Base-by-base conservation (phyloP, 2,113 vertebrate genomes). In the Kryptolebias marmoratus region DNA sequence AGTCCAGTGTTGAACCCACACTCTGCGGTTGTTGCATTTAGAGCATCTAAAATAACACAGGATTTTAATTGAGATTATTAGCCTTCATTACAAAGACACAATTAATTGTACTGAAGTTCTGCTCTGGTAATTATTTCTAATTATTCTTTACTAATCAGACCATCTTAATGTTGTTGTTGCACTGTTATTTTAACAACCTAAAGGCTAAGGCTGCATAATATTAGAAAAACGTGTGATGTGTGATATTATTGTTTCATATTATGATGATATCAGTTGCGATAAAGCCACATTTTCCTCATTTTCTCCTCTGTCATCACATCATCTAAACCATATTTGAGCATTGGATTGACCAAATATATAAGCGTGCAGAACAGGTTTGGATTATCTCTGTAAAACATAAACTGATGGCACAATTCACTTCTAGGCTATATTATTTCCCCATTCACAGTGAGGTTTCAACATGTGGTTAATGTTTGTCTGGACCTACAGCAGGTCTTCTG, bases 1-100 rank as follows among this genome's bases (percentile, higher is more conserved):
- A 74, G 79, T 74, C 64, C 79, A 60, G 55, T 30, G 32, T 39
- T 80, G 44, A 82, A 74, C 72, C 61, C 55, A 67, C 78, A 62
- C 28, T 71, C 12, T 79, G 64, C 16, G 7, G 11, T 59, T 82
- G 74, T 75, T 71, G 71, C 61, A 54, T 42, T 82, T 55, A 48
- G 60, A 30, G 47, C 45, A 18, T 27, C 11, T 68, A 30, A 60
- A 65, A 61, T 52, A 64, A 71, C 49, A 55, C 27, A 18, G 4
- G 1, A 5, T 48, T 55, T 59, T 64, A 56, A 22, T 66, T 30
- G 64, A 48, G 12, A 66, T 60, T 16, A 56, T 59, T 72, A 65
- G 42, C 49, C 28, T 31, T 52, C 1, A 55, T 31, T 42, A 65
- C 0, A 53, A 59, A 60, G 1, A 31, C 5, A 57, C 48, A 52